Conservation (phyloP, 2,888 invertebrate genomes). For the Eupithecia dodoneata region DNA sequence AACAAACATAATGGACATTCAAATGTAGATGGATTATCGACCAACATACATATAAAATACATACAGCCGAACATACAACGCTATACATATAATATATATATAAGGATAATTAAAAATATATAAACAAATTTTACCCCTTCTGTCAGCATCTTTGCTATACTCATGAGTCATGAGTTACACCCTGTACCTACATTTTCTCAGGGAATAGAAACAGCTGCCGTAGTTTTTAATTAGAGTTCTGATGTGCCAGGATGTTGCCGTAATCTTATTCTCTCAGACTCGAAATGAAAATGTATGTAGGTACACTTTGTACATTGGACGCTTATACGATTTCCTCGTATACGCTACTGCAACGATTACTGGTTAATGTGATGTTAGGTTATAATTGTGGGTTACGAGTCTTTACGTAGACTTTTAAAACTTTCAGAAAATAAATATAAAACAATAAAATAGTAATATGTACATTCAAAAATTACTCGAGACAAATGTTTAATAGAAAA, state of each 20-base stretch:
- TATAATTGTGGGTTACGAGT: neutral
- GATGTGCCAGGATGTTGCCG: conserved; percentile 16
- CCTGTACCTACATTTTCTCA: neutral
- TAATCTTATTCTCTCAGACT: conserved; percentile 28
- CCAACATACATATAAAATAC: no score
- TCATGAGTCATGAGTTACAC: neutral
- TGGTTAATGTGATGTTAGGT: neutral
- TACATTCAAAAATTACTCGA: no score
- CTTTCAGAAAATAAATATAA: no score
- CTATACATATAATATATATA: no score
- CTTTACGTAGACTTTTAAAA: no score
- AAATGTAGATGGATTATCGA: no score
- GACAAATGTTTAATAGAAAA: no score
- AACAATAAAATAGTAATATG: no score
- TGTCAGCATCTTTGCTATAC: neutral
- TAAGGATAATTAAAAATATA: neutral
- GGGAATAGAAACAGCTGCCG: conserved; percentile 14
- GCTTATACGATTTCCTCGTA: neutral
- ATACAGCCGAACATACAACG: no score
- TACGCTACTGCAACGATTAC: neutral
- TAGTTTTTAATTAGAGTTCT: conserved; percentile 30
- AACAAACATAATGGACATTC: no score
- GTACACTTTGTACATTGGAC: neutral
- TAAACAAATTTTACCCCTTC: neutral
- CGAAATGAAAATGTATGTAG: conserved; percentile 25